These are phyloP conservation scores for Trachelus tabidus DNA, from an alignment of 2,888 invertebrate genomes.

Conservation along the genomic window DNA sequence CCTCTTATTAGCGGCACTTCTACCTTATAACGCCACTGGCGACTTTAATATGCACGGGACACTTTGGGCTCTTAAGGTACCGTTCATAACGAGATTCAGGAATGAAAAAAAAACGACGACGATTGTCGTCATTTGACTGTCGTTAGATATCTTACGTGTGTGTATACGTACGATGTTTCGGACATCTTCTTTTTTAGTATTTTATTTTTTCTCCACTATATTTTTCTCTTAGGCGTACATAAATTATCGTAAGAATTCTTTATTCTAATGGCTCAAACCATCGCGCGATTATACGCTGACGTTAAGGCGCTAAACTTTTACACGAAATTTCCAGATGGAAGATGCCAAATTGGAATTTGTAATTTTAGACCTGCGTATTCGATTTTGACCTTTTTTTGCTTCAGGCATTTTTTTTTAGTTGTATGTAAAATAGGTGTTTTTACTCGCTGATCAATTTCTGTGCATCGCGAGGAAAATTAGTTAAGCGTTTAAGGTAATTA, in stretches of 20 bases:
- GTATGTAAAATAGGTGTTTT: not conserved
- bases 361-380: not conserved
- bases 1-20: slow-evolving; percentile 28
- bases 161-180: not conserved
- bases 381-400: not conserved
- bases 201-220: too few species aligned
- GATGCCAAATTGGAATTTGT: not conserved
- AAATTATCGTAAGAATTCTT: not conserved
- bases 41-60: not conserved
- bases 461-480: not conserved
- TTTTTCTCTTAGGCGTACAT: not conserved
- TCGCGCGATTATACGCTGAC: not conserved
- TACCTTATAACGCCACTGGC: not conserved
- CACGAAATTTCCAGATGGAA: too few species aligned
- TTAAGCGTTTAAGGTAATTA: not conserved
- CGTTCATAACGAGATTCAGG: not conserved
- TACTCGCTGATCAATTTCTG: not conserved
- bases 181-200: not conserved
- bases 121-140: not conserved
- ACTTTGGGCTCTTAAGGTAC: not conserved
- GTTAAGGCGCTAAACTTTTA: not conserved
- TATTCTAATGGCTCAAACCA: not conserved
- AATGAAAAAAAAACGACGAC: not conserved
- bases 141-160: not conserved
- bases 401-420: not conserved